Base-by-base conservation (phyloP, 92 coral and sea anemone species). In the Blastomussa wellsi region DNA sequence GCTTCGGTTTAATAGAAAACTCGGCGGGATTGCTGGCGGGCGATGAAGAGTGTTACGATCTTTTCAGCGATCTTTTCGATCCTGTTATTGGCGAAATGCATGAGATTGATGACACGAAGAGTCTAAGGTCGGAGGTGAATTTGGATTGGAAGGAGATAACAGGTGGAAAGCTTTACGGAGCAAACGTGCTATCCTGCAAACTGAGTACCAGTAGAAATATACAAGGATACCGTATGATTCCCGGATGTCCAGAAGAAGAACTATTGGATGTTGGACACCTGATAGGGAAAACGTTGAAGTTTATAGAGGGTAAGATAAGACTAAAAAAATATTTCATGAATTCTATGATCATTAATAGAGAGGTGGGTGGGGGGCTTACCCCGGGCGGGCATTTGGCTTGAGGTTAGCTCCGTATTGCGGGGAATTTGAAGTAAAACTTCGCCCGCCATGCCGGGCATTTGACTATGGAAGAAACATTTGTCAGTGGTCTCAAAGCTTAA, bases 31-130 rank as follows among this genome's bases (percentile, higher is more conserved):
- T 80, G 48, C 65, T 80, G 28, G 35, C 87, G 70, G 87, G 89
- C 42, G 92, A 89, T 71, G 92, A 89, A 70, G 92, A 89, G 75
- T 85, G 92, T 52, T 84, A 89, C 81, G 86, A 85, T 52, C 55
- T 67, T 6, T 89, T 89, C 68, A 87, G 80, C 47, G 86, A 84
- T 52, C 81, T 89, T 67, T 76, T 85, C 44, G 92, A 89, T 53
- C 89, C 89, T 55, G 76, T 89, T 29, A 74, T 89, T 29, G 49
- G 49, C 49, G 72, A 70, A 7, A 74, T 84, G 6, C 82, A 79
- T 68, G 72, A 42, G 14, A 59, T 85, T 0, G 72, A 72, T 28
- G 19, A 52, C 14, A 74, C 75, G 52, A 38, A 76, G 24, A 53
- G 67, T 60, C 29, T 82, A 8, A 32, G 33, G 28, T 74, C 71